These are phyloP conservation scores for Passer domesticus DNA, from an alignment of 2,113 vertebrate species.

Conservation along the genomic window DNA sequence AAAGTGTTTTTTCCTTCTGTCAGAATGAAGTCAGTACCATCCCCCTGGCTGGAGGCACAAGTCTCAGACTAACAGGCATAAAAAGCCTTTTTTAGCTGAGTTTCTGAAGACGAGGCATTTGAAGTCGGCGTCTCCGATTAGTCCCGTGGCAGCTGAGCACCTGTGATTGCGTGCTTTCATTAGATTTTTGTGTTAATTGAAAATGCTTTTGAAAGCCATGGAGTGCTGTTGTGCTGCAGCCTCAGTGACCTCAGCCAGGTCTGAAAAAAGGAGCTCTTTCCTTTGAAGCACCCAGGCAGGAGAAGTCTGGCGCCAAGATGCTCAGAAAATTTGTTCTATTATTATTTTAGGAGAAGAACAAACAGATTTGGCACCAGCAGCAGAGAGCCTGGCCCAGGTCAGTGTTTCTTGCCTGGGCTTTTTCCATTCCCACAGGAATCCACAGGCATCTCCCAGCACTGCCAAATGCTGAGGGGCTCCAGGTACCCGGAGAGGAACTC, in stretches of 20 bases:
- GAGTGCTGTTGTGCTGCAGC: background rate
- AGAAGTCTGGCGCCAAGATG: background rate
- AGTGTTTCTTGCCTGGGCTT: background rate
- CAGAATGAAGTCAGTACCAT: rapidly evolving
- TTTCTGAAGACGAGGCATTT: background rate
- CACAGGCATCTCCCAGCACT: background rate
- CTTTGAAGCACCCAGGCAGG: conserved; percentile 28
- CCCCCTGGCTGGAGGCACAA: background rate
- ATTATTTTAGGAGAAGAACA: background rate
- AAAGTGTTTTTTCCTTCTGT: background rate
- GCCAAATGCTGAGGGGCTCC: background rate
- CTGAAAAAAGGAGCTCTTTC: background rate
- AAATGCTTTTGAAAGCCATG: conserved; percentile 6
- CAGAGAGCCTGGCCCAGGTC: background rate
- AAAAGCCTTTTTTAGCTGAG: background rate
- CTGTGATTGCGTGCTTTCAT: background rate
- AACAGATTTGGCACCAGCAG: background rate
- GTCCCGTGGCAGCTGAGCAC: background rate
- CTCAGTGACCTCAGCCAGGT: background rate
- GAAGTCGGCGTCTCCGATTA: background rate
- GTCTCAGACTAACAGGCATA: background rate
- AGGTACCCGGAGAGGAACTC: background rate
- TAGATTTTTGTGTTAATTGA: conserved; percentile 53
- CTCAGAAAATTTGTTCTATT: background rate
- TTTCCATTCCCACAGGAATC: background rate